Evolutionary conservation across 2,888 invertebrate genomes (phyloP).

Genomic region (Andrena chrysosceles): DNA sequence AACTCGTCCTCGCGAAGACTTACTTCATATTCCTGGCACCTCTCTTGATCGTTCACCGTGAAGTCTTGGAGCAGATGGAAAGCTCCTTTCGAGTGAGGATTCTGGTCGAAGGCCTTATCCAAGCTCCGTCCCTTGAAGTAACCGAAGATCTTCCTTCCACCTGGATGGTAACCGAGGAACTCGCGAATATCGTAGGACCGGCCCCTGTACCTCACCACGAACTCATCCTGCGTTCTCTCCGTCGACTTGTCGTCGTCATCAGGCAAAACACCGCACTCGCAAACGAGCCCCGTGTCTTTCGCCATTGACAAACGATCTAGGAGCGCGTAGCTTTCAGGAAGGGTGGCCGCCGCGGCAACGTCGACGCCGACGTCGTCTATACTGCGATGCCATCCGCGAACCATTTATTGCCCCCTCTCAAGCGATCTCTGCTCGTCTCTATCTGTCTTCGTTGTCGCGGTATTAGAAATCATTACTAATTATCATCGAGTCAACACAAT

Average conservation of each 20-base stretch:
- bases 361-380: conserved; percentile 10
- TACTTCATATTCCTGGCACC: conserved; percentile 55
- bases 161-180: conserved; percentile 91
- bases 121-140: conserved; percentile 87
- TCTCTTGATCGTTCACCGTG: conserved; percentile 81
- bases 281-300: too few relatives aligned
- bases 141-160: conserved; percentile 89
- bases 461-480: conserved; percentile 4
- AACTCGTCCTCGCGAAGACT: conserved; percentile 10
- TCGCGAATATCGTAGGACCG: conserved; percentile 88
- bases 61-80: conserved; percentile 89
- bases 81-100: conserved; percentile 88
- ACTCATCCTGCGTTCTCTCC: conserved; percentile 66
- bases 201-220: conserved; percentile 84
- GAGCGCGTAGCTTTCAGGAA: too few relatives aligned
- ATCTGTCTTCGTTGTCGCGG: not conserved
- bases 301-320: conserved; percentile 5
- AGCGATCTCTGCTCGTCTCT: not conserved
- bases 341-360: too few relatives aligned
- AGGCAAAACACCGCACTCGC: not conserved
- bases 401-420: not conserved
- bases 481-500: conserved; percentile 23
- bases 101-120: conserved; percentile 86
- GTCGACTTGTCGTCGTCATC: not conserved
- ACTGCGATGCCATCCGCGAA: not conserved